Evolutionary conservation across 2,113 vertebrate species (phyloP).

Genomic region (Prolemur simus): DNA sequence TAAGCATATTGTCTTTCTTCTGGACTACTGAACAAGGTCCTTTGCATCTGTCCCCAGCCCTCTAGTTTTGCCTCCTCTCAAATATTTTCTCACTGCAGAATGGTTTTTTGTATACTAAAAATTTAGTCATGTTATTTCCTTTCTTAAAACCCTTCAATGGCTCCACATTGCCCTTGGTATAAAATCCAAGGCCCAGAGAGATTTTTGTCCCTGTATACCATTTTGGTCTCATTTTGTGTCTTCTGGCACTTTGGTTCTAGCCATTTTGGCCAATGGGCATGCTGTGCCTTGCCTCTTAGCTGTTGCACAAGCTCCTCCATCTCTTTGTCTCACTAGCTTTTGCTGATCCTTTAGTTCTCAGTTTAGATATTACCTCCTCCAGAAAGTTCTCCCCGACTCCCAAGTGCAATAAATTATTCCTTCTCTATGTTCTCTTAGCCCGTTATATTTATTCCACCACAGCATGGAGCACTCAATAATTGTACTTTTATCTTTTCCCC

Average conservation of each 20-base stretch:
- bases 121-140: not conserved
- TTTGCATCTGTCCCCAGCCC: not conserved
- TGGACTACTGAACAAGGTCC: not conserved
- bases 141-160: not conserved
- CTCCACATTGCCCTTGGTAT: not conserved
- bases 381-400: not conserved
- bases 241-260: not conserved
- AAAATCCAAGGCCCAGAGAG: not conserved
- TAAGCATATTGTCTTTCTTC: constrained; percentile 25
- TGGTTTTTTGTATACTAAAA: not conserved
- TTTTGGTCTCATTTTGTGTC: not conserved
- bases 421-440: not conserved
- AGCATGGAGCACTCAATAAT: not conserved
- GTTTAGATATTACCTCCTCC: not conserved
- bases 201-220: not conserved
- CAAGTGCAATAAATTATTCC: not conserved
- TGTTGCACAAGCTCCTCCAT: not conserved
- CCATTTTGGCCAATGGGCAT: not conserved
- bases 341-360: not conserved
- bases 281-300: not conserved
- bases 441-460: not conserved
- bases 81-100: not conserved
- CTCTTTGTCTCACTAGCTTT: not conserved
- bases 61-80: not conserved
- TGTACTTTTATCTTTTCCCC: not conserved